Conservation (phyloP, 2,797 vertebrate genomes). For the Sebastes diploproa region DNA sequence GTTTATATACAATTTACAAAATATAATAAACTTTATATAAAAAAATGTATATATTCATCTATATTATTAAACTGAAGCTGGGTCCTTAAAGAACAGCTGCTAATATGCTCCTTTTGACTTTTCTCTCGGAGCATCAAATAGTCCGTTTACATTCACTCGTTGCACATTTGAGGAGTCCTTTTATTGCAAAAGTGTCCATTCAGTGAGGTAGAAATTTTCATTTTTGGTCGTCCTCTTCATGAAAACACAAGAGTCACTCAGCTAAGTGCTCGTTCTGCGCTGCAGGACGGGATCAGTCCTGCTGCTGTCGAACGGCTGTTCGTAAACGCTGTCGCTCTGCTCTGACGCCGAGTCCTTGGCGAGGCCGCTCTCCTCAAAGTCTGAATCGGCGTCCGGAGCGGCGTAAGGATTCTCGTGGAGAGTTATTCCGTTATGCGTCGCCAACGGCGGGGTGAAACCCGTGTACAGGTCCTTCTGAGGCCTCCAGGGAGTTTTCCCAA, state of each 20-base stretch:
- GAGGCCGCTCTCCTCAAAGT: slow-evolving; percentile 73
- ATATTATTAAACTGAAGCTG: slow-evolving; percentile 82
- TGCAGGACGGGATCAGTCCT: slow-evolving; percentile 80
- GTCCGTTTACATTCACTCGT: slow-evolving; percentile 81
- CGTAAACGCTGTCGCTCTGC: slow-evolving; percentile 75
- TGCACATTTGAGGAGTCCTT: slow-evolving; percentile 66
- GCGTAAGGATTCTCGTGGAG: slow-evolving; percentile 78
- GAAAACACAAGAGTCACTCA: slow-evolving; percentile 34
- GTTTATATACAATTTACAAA: slow-evolving; percentile 95
- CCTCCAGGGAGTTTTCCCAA: slow-evolving; percentile 92
- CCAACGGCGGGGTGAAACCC: slow-evolving; percentile 56
- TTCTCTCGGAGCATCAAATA: slow-evolving; percentile 50
- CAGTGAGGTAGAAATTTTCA: slow-evolving; percentile 89
- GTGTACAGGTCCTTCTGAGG: slow-evolving; percentile 81
- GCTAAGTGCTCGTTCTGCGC: slow-evolving; percentile 83
- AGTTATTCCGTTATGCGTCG: slow-evolving; percentile 67
- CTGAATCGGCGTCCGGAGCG: slow-evolving; percentile 79
- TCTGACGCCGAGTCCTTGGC: slow-evolving; percentile 70
- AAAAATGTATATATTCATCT: slow-evolving; percentile 84
- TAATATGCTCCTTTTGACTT: slow-evolving; percentile 20
- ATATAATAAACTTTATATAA: slow-evolving; percentile 87
- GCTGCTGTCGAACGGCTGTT: slow-evolving; percentile 80
- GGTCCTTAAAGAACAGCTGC: slow-evolving; percentile 59
- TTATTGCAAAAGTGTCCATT: slow-evolving; percentile 75
- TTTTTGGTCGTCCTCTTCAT: slow-evolving; percentile 71